Base-by-base conservation (phyloP, 2,113 vertebrate genomes). In the Dermatemys mawii region DNA sequence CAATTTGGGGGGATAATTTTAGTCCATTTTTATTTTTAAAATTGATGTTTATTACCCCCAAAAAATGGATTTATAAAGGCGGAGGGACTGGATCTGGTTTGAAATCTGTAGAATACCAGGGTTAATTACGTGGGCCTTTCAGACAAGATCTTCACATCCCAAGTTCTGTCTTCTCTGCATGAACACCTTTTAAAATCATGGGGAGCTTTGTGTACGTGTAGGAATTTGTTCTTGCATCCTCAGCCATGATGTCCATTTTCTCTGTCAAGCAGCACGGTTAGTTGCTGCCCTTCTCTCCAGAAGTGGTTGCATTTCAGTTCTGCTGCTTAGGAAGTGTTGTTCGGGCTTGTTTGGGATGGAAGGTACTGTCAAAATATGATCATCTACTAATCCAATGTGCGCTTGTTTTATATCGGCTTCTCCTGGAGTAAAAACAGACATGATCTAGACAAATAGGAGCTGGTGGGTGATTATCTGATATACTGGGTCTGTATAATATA, bases 391-490 rank as follows among this genome's bases (percentile, higher is more conserved):
- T 4, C n/a, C 70, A 75, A 26, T 41, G 70, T 75, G 70, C 5
- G 12, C 22, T 26, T 44, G 35, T 24, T 70, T 11, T 38, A 41
- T 41, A 70, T 21, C n/a, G 21, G 38, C 38, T 70, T 70, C n/a
- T 22, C 88, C 90, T n/a, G 0, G 26, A 78, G 2, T 38, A 53
- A 46, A 60, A 49, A 2, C 0, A 0, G 54, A 63, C 49, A 21
- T 0, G 6, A 24, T 38, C 89, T 44, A 14, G 2, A 1, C 41
- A 6, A 3, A 21, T 35, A 38, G 35, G 32, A 67, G 78, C 53
- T 44, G n/a, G 14, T 75, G 50, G 53, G 5, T 78, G 21, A 83
- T 87, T 60, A 54, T 49, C 4, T 60, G 76, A 32, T 48, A 49
- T 22, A 35, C 53, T 32, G 1, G 27, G 51, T 60, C 17, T 48